These are phyloP conservation scores for Thereva nobilitata DNA, from an alignment of 2,888 invertebrate genomes.

Conservation along the genomic window DNA sequence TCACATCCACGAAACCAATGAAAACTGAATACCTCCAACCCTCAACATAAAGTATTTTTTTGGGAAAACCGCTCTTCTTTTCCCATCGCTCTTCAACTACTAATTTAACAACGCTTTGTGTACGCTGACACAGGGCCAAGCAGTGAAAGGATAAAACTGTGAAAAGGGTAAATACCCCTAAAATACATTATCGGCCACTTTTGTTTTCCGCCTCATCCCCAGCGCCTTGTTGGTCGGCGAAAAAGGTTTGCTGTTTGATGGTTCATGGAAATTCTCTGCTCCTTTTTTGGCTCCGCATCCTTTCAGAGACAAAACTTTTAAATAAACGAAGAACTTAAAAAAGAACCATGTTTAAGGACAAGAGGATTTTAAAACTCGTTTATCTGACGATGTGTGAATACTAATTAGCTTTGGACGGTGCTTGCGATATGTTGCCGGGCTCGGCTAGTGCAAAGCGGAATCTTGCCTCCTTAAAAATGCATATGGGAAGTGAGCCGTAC, in stretches of 20 bases:
- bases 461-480: slow-evolving; percentile 24
- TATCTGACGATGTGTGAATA: slow-evolving; percentile 29
- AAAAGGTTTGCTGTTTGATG: too few species aligned
- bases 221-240: too few species aligned
- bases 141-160: slow-evolving; percentile 6
- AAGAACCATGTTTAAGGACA: slow-evolving; percentile 1
- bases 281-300: not conserved
- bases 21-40: too few species aligned
- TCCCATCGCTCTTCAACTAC: not conserved
- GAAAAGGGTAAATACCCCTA: slow-evolving; percentile 11
- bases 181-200: slow-evolving; percentile 10
- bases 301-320: not conserved
- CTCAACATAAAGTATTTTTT: too few species aligned
- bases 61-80: not conserved
- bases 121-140: slow-evolving; percentile 2
- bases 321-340: not conserved
- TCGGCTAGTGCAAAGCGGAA: slow-evolving; percentile 8
- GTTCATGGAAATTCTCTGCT: too few species aligned
- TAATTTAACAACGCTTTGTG: slow-evolving; percentile 4
- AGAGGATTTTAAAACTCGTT: slow-evolving; percentile 26
- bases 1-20: too few species aligned
- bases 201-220: not conserved
- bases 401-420: slow-evolving; percentile 25
- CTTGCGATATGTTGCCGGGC: not conserved
- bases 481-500: slow-evolving; percentile 21